Base-by-base conservation (phyloP, 2,113 vertebrate species). In the Microcebus lehilahytsara region DNA sequence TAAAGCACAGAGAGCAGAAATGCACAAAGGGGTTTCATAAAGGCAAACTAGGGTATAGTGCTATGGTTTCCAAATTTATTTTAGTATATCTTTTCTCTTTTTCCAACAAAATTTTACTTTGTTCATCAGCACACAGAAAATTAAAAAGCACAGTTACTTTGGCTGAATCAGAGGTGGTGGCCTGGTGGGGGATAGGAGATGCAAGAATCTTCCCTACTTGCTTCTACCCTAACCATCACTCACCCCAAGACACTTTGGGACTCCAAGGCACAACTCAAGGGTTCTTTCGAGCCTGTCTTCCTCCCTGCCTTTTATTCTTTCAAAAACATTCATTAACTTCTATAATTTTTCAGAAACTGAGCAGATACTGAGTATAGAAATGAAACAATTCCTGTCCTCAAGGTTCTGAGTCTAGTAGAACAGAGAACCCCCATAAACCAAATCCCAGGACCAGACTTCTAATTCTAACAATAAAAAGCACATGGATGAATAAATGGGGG, bases 391-490 rank as follows among this genome's bases (percentile, higher is more conserved):
- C 42, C 75, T 83, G 20, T 83, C 78, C 53, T 72, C 34, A 94
- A 83, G 20, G n/a, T 74, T 95, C 85, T 88, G 23, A 93, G 53
- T 87, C 53, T 84, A 51, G 2, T 37, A 23, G 53, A 30, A 78
- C 16, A 94, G 49, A 84, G 51, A n/a, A 42, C 2, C 69, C 14
- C 87, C 5, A 95, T 13, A 88, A 95, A 60, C 49, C 19, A 27
- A 69, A 77, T 17, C 17, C 53, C 23, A 51, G 69, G 27, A 77
- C 85, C 49, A 80, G 69, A 23, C 9, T 95, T 60, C 58, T 25
- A 95, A 81, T 95, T 58, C 58, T 25, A 95, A 81, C 19, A 81
- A 81, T 46, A 85, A 74, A 94, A 81, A 95, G 6, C 75, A 97
- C 0, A 4, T 23, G 87, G 49, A 60, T 69, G 23, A 93, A 66